Percentiles rank a stretch among this genome's conserved stretches.
Conservation (phyloP, 1,140 invertebrate genomes). For the Drosophila lowei region DNA sequence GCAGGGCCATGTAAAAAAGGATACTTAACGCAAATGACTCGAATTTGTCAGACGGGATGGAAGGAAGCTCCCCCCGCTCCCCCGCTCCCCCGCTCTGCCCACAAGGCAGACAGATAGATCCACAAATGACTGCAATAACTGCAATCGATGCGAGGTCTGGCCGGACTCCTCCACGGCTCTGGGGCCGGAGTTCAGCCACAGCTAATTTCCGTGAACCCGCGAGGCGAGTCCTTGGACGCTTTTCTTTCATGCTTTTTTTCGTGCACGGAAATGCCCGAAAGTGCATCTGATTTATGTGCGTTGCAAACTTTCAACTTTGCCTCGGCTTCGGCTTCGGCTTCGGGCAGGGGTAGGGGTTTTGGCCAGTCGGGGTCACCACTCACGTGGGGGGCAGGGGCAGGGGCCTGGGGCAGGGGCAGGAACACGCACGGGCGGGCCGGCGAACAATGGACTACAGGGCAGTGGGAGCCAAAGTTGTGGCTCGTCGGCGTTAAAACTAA, state of each 20-base stretch:
- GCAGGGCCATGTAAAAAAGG: conserved; percentile 41
- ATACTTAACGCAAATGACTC: conserved; percentile 66
- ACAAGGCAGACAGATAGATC: conserved; percentile 33
- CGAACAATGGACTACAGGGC: conserved; percentile 39
- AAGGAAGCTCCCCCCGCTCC: not conserved
- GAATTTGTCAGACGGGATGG: conserved; percentile 55
- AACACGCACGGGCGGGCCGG: conserved; percentile 31
- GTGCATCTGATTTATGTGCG: conserved; percentile 80
- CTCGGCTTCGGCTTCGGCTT: conserved; percentile 14
- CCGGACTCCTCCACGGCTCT: not conserved
- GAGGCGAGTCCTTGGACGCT: conserved; percentile 40
- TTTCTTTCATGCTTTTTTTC: conserved; percentile 25
- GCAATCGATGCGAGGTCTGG: conserved; percentile 56
- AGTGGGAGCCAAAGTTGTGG: conserved; percentile 57
- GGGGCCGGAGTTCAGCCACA: conserved; percentile 40
- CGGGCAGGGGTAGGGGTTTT: conserved; percentile 1
- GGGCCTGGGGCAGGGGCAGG: not conserved
- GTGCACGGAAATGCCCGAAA: conserved; percentile 71
- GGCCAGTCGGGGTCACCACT: conserved; percentile 29
- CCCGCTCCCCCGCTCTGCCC: too few relatives aligned
- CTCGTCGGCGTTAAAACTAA: conserved; percentile 68
- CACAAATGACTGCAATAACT: conserved; percentile 72
- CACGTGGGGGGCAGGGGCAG: conserved; percentile 1
- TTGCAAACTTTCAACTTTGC: conserved; percentile 72
- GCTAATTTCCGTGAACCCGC: conserved; percentile 61